Base-by-base conservation (phyloP, 2,797 vertebrate species). In the Sciurus vulgaris region DNA sequence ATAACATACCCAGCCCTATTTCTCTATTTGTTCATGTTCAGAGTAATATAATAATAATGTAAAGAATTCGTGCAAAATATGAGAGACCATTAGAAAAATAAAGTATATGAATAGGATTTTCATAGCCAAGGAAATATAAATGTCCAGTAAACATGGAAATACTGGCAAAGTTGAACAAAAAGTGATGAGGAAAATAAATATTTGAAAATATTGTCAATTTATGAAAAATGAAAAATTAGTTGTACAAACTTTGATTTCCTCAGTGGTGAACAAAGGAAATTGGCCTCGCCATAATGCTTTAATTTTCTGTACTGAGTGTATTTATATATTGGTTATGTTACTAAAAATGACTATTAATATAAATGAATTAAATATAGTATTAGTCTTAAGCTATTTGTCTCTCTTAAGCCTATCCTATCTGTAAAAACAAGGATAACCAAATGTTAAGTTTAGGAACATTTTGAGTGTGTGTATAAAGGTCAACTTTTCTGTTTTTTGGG, bases 111-210 rank as follows among this genome's bases (percentile, higher is more conserved):
- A 38, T 76, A 84, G n/a, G 9, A 10, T 82, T 65, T 93, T 83
- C 33, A 96, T 17, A 93, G 84, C 83, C 74, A 94, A 95, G 76
- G 47, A 89, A 79, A 86, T 72, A 41, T 15, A 78, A 30, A 89
- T 89, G 41, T 6, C 54, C 30, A 90, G 47, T 89, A 87, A 82
- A 92, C 5, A 33, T 70, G 54, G 88, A 94, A 94, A 81, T 79
- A 61, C 14, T 86, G 28, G n/a, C 74, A 65, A 86, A 47, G n/a
- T 82, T 95, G 61, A 92, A 82, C 38, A 67, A 49, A 86, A 96
- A 96, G 76, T 47, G 94, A 77, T 86, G 15, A 67, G 72, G 33
- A 59, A 95, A 95, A 85, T 90, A 89, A 35, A 91, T 35, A 83
- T 49, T 70, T 95, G 41, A 65, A 89, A 94, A 81, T 24, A 51